A percentile compares a stretch with the other conserved stretches of the same genome.
Evolutionary conservation across 2,113 vertebrate species (phyloP).

Genomic region (Passer domesticus): DNA sequence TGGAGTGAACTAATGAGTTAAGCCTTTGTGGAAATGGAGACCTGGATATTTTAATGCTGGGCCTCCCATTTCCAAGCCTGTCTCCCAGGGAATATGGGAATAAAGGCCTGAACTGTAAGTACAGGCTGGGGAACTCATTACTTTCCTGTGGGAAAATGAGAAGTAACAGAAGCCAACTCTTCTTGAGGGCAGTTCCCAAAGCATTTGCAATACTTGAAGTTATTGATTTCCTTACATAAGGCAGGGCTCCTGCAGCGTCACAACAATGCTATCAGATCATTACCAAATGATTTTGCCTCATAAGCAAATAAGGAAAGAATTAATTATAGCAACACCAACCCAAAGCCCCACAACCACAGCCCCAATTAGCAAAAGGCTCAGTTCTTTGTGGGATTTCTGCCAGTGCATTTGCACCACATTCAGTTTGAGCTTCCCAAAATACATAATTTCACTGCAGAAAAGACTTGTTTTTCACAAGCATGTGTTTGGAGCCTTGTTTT

Average conservation of each 20-base stretch:
- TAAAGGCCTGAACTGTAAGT: not conserved
- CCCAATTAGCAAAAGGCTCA: not conserved
- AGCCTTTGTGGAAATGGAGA: not conserved
- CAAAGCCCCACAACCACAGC: not conserved
- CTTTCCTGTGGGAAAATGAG: not conserved
- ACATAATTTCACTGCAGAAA: not conserved
- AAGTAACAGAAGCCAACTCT: not conserved
- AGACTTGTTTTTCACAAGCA: not conserved
- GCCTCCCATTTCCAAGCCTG: not conserved
- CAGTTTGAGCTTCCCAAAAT: not conserved
- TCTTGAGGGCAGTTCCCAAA: not conserved
- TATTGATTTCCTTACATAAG: constrained; percentile 45
- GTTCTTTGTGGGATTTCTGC: not conserved
- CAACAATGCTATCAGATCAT: constrained; percentile 12
- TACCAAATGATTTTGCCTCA: not conserved
- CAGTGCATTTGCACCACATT: not conserved
- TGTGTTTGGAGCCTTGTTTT: not conserved
- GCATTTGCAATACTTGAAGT: not conserved
- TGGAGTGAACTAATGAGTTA: not conserved
- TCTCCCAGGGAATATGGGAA: not conserved
- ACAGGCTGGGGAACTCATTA: not conserved
- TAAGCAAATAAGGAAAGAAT: not conserved
- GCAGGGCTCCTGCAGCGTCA: not conserved
- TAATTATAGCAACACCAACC: not conserved
- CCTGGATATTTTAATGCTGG: not conserved